Base-by-base conservation (phyloP, 2,797 vertebrate genomes). In the Neosilurus hyrtlii region DNA sequence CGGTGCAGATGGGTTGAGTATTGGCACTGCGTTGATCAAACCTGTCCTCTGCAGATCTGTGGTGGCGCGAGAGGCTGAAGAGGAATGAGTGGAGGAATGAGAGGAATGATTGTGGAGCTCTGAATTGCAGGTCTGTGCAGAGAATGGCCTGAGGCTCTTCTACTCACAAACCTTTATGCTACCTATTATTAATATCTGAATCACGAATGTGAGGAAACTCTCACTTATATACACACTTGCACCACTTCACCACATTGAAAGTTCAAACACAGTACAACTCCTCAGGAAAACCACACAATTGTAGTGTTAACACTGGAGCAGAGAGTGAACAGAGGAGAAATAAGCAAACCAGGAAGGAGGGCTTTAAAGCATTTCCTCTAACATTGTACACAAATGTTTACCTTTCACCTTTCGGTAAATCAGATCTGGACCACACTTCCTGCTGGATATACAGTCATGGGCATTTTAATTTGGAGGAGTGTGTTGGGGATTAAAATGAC, bases 81-180 rank as follows among this genome's bases (percentile, higher is more conserved):
- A 94, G 90, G 91, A 93, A 95, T 94, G 90, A 79, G 85, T 80
- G 75, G 86, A 94, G 90, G 91, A 93, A 95, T 95, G 91, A 79
- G 10, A 91, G 90, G 94, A 95, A 95, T 95, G 93, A 92, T 84
- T 86, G 86, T 88, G 90, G 89, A 92, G 89, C 89, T 92, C 88
- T 89, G 89, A 79, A 80, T 61, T 87, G 90, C 95, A 95, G 93
- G 94, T 95, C 95, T 93, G 92, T 92, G 90, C 95, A 95, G 85
- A 90, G 84, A 70, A 49, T 14, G 72, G 78, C 80, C 80, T 18
- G 9, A 83, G 83, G 80, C 74, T 72, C 73, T 67, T 24, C 30
- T 49, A 85, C 51, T 68, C 26, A 0, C 10, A 3, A 22, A 59
- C 18, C 54, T 59, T 59, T 37, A 75, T 37, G 11, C 20, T 22